Conservation (phyloP, 2,113 vertebrate species). For the Piprites chloris region DNA sequence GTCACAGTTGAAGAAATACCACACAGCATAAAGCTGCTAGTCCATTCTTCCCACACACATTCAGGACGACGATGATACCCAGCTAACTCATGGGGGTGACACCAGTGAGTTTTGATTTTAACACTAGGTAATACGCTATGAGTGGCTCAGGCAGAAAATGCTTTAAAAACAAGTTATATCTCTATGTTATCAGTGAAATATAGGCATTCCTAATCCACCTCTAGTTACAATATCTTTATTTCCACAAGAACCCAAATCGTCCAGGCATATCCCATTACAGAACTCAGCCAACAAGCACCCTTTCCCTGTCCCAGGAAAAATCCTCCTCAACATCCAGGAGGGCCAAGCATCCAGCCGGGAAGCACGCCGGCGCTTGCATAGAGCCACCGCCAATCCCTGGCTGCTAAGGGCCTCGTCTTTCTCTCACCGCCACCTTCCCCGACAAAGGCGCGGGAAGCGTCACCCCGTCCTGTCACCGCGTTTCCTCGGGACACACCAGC, state of each 20-base stretch:
- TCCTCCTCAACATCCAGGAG: background rate
- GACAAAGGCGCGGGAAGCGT: background rate
- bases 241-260: background rate
- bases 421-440: background rate
- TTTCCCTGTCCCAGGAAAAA: too few relatives aligned
- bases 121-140: accelerated
- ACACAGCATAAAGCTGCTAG: accelerated
- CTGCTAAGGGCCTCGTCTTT: accelerated
- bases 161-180: background rate
- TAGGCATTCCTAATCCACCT: accelerated
- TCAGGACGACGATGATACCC: accelerated
- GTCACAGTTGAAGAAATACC: background rate
- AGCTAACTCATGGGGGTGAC: accelerated
- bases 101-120: background rate
- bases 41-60: background rate
- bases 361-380: background rate
- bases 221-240: background rate
- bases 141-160: background rate
- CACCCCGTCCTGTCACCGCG: background rate
- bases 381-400: background rate
- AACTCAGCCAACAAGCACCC: background rate
- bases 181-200: accelerated
- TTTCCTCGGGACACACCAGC: background rate
- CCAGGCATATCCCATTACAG: accelerated
- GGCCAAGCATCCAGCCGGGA: background rate